These are phyloP conservation scores for Silurus asotus DNA, from an alignment of 2,113 vertebrate genomes.

Conservation along the genomic window DNA sequence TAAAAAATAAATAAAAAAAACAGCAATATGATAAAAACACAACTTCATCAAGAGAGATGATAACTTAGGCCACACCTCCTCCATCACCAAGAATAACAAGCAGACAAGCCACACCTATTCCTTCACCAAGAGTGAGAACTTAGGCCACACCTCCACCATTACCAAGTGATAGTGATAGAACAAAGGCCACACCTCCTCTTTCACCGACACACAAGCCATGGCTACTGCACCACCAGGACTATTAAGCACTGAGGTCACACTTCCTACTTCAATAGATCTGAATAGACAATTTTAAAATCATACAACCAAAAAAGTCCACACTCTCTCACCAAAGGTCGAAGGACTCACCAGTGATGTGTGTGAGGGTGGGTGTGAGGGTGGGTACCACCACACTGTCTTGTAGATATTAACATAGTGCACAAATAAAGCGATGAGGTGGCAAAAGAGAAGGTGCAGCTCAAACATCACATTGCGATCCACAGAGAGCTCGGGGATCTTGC, in stretches of 20 bases:
- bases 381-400: constrained; percentile 99
- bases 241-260: not conserved
- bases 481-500: constrained; percentile 93
- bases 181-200: not conserved
- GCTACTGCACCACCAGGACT: not conserved
- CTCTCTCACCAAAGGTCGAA: not conserved
- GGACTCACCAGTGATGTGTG: constrained; percentile 91
- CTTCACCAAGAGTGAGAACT: not conserved
- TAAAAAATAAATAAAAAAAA: too few species aligned
- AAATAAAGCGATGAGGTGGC: constrained; percentile 93
- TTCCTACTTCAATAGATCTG: not conserved
- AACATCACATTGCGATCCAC: constrained; percentile 89
- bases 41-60: too few species aligned
- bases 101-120: not conserved
- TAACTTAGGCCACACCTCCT: not conserved
- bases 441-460: constrained; percentile 95
- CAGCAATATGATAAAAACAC: not conserved
- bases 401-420: constrained; percentile 99
- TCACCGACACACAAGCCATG: not conserved
- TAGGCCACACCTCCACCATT: not conserved
- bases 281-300: too few species aligned
- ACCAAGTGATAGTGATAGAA: not conserved
- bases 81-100: not conserved
- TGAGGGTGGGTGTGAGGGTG: constrained; percentile 90
- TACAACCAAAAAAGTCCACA: too few species aligned